Evolutionary conservation across 2,113 vertebrate species (phyloP), one percentile per base, ranked within the genome.

Genomic region (Mus spicilegus): DNA sequence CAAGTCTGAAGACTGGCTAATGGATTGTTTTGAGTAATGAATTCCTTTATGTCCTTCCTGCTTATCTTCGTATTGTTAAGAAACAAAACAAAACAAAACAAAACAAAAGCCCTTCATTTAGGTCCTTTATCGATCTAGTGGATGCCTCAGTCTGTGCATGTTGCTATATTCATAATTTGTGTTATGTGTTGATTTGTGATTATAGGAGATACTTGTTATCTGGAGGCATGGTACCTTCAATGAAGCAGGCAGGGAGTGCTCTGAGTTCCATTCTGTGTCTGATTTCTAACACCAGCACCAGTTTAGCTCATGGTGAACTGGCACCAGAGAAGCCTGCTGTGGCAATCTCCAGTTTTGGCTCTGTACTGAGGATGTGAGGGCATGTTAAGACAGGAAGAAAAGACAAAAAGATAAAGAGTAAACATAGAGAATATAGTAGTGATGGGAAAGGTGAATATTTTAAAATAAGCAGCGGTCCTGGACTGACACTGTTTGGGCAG

Each of bases 1-100:
- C 11, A 95, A 96, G 72, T 88, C 92, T 63, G 42, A n/a, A 78
- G 76, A 58, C 2, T 9, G 81, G 39, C 49, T n/a, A 93, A 75
- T n/a, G 49, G 14, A 8, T 75, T 0, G 0, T 36, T 72, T 81
- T 78, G 70, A 93, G 58, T 73, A 77, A 90, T 70, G 63, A 73
- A 65, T 36, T 77, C 67, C 33, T 84, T 78, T 49, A 46, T 36
- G 63, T 75, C 46, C 58, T 92, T 97, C 56, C 70, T 61, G 24
- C 63, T 56, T 7, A 46, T 51, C 30, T 86, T 72, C 46, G 30
- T 61, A 30, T 46, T 81, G 7, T 76, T 51, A 12, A 63, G 0
- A 65, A 65, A 28, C 26, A 65, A 65, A 65, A 26, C 58, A 20
- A 65, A 65, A 65, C 63, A 65, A 28, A 65, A 28, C 54, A 54